These are phyloP conservation scores for Acanthosepion esculentum DNA, from an alignment of 2,888 invertebrate genomes.

Conservation along the genomic window DNA sequence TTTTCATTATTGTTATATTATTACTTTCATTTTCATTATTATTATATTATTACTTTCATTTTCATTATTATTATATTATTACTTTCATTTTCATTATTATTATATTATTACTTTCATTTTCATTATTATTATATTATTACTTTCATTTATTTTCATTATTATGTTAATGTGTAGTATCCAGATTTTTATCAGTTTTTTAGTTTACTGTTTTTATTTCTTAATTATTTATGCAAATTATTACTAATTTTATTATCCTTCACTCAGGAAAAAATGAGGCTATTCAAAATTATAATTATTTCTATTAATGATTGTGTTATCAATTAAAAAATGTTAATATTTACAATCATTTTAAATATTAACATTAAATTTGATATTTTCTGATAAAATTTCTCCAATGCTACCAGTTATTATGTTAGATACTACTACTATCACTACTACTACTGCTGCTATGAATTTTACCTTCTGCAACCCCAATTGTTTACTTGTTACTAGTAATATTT, in stretches of 20 bases:
- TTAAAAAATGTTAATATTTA: background rate
- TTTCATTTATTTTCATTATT: background rate
- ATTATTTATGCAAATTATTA: no score
- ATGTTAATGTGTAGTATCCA: no score
- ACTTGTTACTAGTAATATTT: background rate
- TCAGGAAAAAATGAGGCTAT: no score
- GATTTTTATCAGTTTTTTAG: no score
- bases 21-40: background rate
- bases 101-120: no score
- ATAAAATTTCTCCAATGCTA: background rate
- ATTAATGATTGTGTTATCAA: background rate
- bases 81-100: background rate
- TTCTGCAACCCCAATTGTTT: background rate
- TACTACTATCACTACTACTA: background rate
- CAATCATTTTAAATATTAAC: no score
- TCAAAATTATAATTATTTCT: no score
- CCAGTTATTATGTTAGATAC: background rate
- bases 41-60: background rate
- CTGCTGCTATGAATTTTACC: background rate
- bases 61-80: background rate
- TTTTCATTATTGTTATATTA: no score
- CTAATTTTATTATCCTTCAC: no score
- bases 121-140: background rate
- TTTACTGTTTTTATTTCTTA: no score
- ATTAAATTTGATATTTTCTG: background rate